These are phyloP conservation scores for Nixonia krombeini DNA, from an alignment of 1,140 invertebrate genomes.

Conservation along the genomic window DNA sequence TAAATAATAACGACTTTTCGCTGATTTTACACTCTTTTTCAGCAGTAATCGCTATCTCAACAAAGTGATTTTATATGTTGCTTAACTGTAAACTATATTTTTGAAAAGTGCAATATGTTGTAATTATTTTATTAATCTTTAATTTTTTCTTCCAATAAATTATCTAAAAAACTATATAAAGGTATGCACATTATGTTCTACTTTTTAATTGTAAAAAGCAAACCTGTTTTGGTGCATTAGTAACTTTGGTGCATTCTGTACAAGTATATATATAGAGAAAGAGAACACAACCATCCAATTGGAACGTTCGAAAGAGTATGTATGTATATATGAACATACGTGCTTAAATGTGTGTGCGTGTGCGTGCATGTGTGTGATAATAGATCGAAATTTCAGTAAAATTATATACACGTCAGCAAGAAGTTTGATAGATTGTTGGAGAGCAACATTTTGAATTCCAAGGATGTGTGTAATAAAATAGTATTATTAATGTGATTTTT, in stretches of 20 bases:
- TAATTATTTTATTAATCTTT: no score
- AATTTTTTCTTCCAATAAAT: constrained; percentile 2
- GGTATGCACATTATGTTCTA: neutral
- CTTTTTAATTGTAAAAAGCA: neutral
- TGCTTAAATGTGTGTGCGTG: constrained; percentile 7
- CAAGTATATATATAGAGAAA: constrained; percentile 24
- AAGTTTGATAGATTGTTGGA: constrained; percentile 13
- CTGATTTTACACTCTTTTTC: no score
- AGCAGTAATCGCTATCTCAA: no score
- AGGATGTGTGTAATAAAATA: constrained; percentile 20
- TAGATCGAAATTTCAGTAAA: constrained; percentile 13
- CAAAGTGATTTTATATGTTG: no score
- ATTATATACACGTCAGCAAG: constrained; percentile 10
- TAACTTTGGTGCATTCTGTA: constrained; percentile 42
- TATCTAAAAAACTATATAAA: neutral
- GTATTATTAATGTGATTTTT: constrained; percentile 32
- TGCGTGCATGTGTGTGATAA: constrained; percentile 7
- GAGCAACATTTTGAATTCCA: constrained; percentile 25
- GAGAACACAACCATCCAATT: no score
- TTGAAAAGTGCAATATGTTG: no score
- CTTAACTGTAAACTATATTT: no score
- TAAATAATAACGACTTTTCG: no score
- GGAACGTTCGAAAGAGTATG: constrained; percentile 12
- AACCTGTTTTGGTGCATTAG: constrained; percentile 10
- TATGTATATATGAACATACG: constrained; percentile 3